Evolutionary conservation across 2,888 invertebrate genomes (phyloP), one percentile per base, ranked within the genome.

Genomic region (Molorchus minor): DNA sequence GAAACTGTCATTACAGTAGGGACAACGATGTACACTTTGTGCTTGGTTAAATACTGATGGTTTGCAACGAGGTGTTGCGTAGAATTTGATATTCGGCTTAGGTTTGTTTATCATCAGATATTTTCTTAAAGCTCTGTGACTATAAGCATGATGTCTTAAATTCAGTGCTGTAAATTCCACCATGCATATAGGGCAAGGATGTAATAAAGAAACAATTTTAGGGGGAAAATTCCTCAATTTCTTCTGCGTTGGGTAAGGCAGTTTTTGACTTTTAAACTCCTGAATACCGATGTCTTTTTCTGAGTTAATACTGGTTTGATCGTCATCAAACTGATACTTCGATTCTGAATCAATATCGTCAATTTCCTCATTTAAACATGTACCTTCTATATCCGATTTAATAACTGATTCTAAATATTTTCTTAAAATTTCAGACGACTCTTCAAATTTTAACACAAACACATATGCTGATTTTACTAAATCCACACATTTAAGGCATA

Each of bases 161-260:
- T 73, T 70, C 36, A 68, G 62, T 1, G 75, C 71, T 5, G 68
- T 33, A 35, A 75, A 68, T 64, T 72, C 71, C 61, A 67, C 66
- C 2, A 69, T 71, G 46, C 76, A 76, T 36, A 76, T 69, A 13
- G 76, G 75, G 52, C 76, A 76, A 20, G 70, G 70, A 52, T 75
- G n/a, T n/a, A n/a, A 71, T 36, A 51, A 45, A 56, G 1, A 7
- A 12, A 17, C 21, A 30, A 5, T 47, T 47, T 46, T 35, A 8
- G 16, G 29, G 36, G 17, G 3, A 10, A 7, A 7, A 7, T 10
- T 10, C n/a, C 10, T 33, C 12, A 33, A 33, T 33, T 33, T 33
- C 5, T 7, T 3, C n/a, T 33, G 5, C n/a, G 10, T 33, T 33
- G 3, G 12, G 10, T n/a, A n/a, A n/a, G n/a, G n/a, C n/a, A n/a